A percentile compares a stretch with the other conserved stretches of the same genome.
These are phyloP conservation scores for Cheilinus undulatus DNA, from an alignment of 2,113 vertebrate species.

Conservation along the genomic window DNA sequence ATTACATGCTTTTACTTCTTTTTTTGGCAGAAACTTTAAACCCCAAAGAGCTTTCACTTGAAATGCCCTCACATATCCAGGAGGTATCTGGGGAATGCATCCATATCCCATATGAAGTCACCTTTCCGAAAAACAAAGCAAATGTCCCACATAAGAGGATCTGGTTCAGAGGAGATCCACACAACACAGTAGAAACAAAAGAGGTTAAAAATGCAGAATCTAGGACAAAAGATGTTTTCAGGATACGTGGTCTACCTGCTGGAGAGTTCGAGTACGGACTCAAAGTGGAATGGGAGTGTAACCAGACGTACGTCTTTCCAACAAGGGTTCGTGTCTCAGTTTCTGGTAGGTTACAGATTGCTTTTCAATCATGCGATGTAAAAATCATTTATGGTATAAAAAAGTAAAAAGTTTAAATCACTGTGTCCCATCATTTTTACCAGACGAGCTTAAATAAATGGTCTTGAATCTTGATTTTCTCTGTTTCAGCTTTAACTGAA, in stretches of 20 bases:
- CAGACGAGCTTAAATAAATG: not conserved
- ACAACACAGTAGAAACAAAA: accelerated
- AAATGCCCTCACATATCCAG: not conserved
- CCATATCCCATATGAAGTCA: not conserved
- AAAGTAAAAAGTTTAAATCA: too few relatives aligned
- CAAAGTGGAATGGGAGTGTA: constrained; percentile 28
- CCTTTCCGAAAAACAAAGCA: constrained; percentile 1
- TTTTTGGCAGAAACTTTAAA: constrained; percentile 16
- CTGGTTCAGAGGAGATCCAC: constrained; percentile 28
- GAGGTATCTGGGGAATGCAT: not conserved
- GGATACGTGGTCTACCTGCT: accelerated
- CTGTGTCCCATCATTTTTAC: not conserved
- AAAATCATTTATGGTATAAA: too few relatives aligned
- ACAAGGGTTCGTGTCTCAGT: constrained; percentile 18
- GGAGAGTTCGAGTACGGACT: constrained; percentile 34
- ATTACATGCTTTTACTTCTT: not conserved
- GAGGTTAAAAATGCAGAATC: accelerated
- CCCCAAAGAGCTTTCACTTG: constrained; percentile 22
- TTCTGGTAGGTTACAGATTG: constrained; percentile 20
- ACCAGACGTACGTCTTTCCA: constrained; percentile 17
- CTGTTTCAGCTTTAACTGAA: constrained; percentile 7
- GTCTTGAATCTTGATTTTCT: not conserved
- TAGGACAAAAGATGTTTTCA: accelerated
- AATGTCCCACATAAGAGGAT: not conserved
- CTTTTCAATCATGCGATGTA: not conserved